Conservation (phyloP, 2,888 invertebrate genomes). For the Carterocephalus palaemon region DNA sequence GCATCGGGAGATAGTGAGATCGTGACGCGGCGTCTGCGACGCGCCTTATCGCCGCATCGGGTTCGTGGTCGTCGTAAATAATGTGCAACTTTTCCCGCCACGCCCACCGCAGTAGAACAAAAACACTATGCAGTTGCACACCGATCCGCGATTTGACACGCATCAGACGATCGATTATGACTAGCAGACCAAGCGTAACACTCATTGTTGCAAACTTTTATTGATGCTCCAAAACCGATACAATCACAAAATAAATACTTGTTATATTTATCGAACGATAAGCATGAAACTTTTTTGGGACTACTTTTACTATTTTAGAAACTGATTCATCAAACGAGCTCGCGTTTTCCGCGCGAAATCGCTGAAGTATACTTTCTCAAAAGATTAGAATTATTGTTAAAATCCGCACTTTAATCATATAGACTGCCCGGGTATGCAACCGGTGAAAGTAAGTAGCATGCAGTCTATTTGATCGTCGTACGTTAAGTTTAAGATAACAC, state of each 20-base stretch:
- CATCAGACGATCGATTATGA: constrained; percentile 23
- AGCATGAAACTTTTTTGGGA: constrained; percentile 18
- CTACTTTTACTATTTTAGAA: constrained; percentile 21
- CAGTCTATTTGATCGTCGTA: neutral
- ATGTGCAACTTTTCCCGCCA: constrained; percentile 77
- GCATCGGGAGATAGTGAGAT: constrained; percentile 71
- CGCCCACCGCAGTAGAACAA: constrained; percentile 60
- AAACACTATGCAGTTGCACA: constrained; percentile 47
- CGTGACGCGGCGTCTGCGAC: constrained; percentile 77
- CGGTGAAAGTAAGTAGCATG: constrained; percentile 1
- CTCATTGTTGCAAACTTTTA: constrained; percentile 18
- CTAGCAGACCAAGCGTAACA: constrained; percentile 22
- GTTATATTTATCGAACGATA: constrained; percentile 8
- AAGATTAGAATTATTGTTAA: neutral
- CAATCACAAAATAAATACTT: constrained; percentile 20
- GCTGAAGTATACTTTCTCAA: neutral
- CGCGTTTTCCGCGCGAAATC: neutral
- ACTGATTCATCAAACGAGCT: constrained; percentile 9
- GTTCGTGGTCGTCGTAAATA: constrained; percentile 77
- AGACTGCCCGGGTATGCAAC: too few species aligned
- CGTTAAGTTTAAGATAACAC: too few species aligned
- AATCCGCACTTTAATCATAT: too few species aligned
- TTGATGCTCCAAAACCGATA: constrained; percentile 13
- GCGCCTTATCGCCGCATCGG: constrained; percentile 76
- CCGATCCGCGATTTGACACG: constrained; percentile 29